Conservation (phyloP, 2,888 invertebrate species). For the Phorcus lineatus region DNA sequence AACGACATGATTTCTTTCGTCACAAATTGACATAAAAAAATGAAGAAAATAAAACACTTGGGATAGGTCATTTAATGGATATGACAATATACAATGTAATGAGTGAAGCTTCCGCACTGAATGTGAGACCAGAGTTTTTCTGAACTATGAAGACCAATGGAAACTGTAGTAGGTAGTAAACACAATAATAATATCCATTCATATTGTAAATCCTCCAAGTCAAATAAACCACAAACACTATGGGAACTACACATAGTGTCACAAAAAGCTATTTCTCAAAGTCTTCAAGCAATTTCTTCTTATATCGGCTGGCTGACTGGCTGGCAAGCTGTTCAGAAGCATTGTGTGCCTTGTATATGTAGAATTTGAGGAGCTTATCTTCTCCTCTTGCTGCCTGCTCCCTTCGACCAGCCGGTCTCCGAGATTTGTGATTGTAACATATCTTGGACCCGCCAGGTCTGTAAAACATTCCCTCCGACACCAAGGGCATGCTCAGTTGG, state of each 20-base stretch:
- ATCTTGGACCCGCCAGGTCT: no score
- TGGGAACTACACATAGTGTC: constrained; percentile 16
- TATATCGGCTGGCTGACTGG: background rate
- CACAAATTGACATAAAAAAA: background rate
- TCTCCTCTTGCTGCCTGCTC: no score
- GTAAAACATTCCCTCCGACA: no score
- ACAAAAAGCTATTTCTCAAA: background rate
- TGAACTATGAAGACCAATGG: constrained; percentile 15
- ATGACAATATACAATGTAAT: constrained; percentile 33
- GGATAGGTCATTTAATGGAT: constrained; percentile 23
- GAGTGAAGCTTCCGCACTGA: constrained; percentile 24
- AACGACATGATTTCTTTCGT: background rate
- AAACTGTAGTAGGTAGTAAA: constrained; percentile 19
- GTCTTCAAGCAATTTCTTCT: background rate
- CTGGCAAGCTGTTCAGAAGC: background rate
- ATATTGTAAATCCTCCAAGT: constrained; percentile 17
- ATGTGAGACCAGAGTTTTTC: background rate
- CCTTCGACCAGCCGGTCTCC: no score
- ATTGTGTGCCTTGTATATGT: background rate
- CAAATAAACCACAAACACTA: constrained; percentile 20
- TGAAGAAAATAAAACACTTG: background rate
- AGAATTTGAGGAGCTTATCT: background rate
- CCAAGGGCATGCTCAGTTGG: no score
- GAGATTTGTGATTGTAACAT: no score
- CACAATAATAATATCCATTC: constrained; percentile 16